Percentiles rank a stretch among this genome's conserved stretches.
Evolutionary conservation across 1,140 invertebrate genomes (phyloP).

Genomic region (Sitodiplosis mosellana): DNA sequence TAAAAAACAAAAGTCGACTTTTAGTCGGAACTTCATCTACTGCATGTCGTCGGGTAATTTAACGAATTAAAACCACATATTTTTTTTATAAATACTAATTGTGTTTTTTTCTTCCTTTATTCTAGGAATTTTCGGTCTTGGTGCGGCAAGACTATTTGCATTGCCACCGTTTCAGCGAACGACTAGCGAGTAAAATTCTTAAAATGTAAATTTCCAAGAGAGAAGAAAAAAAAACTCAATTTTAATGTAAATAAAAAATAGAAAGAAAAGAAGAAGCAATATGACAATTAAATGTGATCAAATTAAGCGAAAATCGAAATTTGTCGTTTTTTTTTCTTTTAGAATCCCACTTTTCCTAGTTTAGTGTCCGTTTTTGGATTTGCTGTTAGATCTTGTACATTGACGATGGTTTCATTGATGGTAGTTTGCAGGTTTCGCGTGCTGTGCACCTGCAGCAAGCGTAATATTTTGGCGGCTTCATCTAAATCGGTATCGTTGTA

Average conservation of each 20-base stretch:
- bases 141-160: not conserved
- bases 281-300: not conserved
- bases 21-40: not conserved
- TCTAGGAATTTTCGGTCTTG: not conserved
- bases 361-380: constrained; percentile 94
- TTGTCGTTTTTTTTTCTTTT: constrained; percentile 2
- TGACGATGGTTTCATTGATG: constrained; percentile 87
- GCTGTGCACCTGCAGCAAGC: constrained; percentile 80
- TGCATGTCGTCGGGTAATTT: not conserved
- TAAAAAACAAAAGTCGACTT: not conserved
- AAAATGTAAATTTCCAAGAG: not conserved
- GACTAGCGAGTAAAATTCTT: too few relatives aligned
- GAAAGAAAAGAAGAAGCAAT: not conserved
- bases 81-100: not conserved
- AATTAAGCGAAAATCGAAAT: not conserved
- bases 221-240: not conserved
- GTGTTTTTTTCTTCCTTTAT: not conserved
- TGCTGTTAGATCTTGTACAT: constrained; percentile 80
- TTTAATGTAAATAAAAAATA: too few relatives aligned
- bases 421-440: constrained; percentile 78
- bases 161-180: too few relatives aligned
- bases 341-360: constrained; percentile 75
- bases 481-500: constrained; percentile 47
- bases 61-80: not conserved
- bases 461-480: constrained; percentile 62